These are phyloP conservation scores for Digitonthophagus gazella DNA, from an alignment of 2,888 invertebrate species.

Conservation along the genomic window DNA sequence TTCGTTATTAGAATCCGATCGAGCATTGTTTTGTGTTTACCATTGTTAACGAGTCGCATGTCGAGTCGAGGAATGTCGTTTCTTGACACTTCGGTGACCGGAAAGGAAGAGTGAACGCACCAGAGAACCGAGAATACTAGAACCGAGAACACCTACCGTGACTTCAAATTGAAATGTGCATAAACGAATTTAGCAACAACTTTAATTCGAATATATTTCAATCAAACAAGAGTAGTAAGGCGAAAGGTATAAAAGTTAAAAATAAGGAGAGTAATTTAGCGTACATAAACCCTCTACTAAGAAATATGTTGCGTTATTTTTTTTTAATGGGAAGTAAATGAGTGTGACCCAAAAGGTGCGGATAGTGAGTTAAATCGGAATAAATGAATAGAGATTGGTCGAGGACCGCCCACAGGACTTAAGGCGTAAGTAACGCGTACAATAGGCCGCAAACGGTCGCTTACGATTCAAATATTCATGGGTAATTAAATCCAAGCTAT, in stretches of 20 bases:
- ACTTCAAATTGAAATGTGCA: no score
- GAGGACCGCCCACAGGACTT: background rate
- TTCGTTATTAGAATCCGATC: background rate
- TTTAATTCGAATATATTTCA: no score
- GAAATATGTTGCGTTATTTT: no score
- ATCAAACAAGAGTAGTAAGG: no score
- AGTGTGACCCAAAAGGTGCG: background rate
- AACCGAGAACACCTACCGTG: no score
- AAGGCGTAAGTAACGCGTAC: conserved; percentile 1
- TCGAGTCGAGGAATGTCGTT: background rate
- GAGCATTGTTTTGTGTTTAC: background rate
- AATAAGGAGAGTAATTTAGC: no score
- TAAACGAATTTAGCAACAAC: no score
- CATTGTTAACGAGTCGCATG: background rate
- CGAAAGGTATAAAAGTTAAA: no score
- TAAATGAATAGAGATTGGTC: background rate
- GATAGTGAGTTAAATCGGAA: background rate
- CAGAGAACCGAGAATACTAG: no score
- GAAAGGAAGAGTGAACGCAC: background rate
- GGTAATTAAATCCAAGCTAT: conserved; percentile 4
- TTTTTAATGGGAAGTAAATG: background rate
- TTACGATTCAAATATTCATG: conserved; percentile 16
- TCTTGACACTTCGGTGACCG: background rate
- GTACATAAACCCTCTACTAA: no score
- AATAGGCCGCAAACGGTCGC: background rate